These are phyloP conservation scores for Tiliacea aurago DNA, from an alignment of 2,888 invertebrate genomes.

Conservation along the genomic window DNA sequence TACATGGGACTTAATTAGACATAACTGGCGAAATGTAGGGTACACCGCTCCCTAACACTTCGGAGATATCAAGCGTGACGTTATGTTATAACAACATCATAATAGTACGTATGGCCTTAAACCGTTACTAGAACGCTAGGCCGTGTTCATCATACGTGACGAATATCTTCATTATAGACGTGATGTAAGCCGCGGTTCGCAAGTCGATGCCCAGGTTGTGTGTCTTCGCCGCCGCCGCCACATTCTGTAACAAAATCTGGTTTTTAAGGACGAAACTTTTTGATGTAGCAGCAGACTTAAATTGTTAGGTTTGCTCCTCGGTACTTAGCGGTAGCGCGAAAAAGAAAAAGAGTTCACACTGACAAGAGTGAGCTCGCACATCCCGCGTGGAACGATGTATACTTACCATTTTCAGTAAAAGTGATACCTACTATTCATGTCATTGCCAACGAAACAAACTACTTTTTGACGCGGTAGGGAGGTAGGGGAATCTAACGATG, in stretches of 20 bases:
- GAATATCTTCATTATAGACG: conserved; percentile 99
- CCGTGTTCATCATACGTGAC: conserved; percentile 98
- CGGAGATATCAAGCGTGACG: no score
- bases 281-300: no score
- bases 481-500: no score
- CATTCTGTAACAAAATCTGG: conserved; percentile 84
- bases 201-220: conserved; percentile 95
- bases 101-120: background rate
- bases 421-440: background rate
- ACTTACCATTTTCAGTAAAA: background rate
- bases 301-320: background rate
- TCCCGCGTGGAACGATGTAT: background rate
- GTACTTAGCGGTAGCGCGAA: no score
- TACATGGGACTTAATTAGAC: no score
- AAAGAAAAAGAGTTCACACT: background rate
- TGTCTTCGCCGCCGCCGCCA: conserved; percentile 92
- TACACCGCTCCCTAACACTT: no score
- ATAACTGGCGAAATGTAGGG: no score
- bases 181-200: conserved; percentile 98
- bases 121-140: conserved; percentile 94
- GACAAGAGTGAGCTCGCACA: background rate
- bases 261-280: background rate
- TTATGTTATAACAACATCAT: background rate
- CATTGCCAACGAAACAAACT: background rate
- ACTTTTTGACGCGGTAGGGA: background rate